These are phyloP conservation scores for Vulpes vulpes DNA, from an alignment of 2,113 vertebrate genomes.

Conservation along the genomic window DNA sequence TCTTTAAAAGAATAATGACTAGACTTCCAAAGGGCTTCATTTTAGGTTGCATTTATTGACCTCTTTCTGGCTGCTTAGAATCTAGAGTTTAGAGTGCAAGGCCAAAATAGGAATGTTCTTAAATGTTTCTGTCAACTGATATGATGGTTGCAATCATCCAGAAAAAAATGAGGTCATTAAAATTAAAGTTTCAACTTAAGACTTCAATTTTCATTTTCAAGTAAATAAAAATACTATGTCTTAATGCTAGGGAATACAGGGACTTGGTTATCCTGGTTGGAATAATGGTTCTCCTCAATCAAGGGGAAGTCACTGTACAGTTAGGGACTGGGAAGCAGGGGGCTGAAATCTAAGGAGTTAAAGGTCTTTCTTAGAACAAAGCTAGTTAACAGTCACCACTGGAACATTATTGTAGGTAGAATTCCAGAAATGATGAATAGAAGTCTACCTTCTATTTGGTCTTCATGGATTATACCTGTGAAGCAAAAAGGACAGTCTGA, in stretches of 20 bases:
- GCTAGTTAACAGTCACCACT: neutral
- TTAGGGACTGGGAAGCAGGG: neutral
- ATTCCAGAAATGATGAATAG: conserved; percentile 2
- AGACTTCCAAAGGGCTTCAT: neutral
- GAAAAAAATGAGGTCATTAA: conserved; percentile 43
- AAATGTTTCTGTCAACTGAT: neutral
- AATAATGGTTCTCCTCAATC: neutral
- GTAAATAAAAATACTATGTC: conserved; percentile 41
- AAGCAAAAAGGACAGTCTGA: conserved; percentile 58
- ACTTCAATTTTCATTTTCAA: conserved; percentile 63
- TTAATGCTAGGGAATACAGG: neutral
- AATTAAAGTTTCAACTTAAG: conserved; percentile 41
- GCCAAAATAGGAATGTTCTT: neutral
- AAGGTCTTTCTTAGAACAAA: conserved; percentile 37
- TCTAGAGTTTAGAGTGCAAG: neutral
- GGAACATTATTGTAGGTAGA: neutral
- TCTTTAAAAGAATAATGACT: conserved; percentile 53
- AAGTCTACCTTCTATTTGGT: conserved; percentile 32
- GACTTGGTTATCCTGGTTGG: conserved; percentile 5
- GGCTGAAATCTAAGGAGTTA: neutral
- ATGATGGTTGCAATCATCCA: neutral
- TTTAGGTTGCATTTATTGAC: conserved; percentile 45
- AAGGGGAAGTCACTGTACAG: neutral
- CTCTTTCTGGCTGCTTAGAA: conserved; percentile 21
- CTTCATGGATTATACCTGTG: conserved; percentile 67